Conservation (phyloP, 2,797 vertebrate species). For the Vireo griseus region DNA sequence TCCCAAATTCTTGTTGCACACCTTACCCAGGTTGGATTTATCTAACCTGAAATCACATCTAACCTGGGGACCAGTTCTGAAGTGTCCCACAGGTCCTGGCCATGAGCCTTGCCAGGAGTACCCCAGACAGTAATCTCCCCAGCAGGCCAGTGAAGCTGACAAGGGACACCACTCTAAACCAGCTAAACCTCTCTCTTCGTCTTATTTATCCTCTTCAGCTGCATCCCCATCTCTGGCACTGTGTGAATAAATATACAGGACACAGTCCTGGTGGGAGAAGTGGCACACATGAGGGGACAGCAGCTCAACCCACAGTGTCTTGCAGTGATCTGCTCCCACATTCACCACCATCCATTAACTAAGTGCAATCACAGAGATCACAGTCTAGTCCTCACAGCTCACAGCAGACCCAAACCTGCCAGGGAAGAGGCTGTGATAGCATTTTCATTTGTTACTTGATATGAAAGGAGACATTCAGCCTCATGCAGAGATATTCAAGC, state of each 20-base stretch:
- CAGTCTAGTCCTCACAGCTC: not conserved
- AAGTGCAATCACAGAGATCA: not conserved
- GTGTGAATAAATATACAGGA: not conserved
- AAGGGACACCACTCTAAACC: not conserved
- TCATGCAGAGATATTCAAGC: not conserved
- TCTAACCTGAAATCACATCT: not conserved
- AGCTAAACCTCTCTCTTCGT: not conserved
- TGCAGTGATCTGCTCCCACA: not conserved
- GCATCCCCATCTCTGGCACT: not conserved
- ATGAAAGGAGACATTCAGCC: not conserved
- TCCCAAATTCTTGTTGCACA: not conserved
- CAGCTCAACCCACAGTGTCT: not conserved
- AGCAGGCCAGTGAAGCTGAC: not conserved
- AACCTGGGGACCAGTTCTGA: not conserved
- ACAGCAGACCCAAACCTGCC: not conserved
- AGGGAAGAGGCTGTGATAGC: not conserved
- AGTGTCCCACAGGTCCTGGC: not conserved
- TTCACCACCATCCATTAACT: not conserved
- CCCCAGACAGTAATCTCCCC: accelerated
- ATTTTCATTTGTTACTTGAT: not conserved
- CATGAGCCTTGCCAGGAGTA: not conserved
- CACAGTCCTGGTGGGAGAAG: not conserved
- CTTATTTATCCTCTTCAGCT: not conserved
- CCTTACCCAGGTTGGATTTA: not conserved
- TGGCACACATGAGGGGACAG: not conserved